These are phyloP conservation scores for Resseliella maxima DNA, from an alignment of 2,888 invertebrate species.

Conservation along the genomic window DNA sequence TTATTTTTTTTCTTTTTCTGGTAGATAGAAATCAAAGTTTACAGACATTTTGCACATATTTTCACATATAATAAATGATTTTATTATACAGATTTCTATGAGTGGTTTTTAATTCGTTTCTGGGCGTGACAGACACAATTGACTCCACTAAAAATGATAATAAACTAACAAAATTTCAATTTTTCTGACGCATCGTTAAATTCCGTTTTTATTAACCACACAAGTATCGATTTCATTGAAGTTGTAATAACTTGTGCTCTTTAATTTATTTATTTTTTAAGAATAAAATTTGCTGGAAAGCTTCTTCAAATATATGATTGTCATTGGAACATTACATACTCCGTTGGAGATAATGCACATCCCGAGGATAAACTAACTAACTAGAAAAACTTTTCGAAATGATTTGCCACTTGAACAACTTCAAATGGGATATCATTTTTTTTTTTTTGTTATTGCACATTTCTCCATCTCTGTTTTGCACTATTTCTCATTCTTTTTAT, in stretches of 20 bases:
- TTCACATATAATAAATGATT: too few species aligned
- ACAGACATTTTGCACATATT: too few species aligned
- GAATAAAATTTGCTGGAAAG: neutral
- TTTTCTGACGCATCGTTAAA: too few species aligned
- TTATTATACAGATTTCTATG: too few species aligned
- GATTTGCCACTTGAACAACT: conserved; percentile 45
- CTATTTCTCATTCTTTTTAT: too few species aligned
- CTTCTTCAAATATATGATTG: conserved; percentile 19
- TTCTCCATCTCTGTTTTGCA: neutral
- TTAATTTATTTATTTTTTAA: neutral
- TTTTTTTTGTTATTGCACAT: neutral
- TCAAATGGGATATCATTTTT: conserved; percentile 48
- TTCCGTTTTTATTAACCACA: too few species aligned
- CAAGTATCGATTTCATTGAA: neutral
- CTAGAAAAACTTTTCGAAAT: conserved; percentile 45
- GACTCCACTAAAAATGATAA: too few species aligned
- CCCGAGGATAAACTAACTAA: conserved; percentile 20
- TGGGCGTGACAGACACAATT: too few species aligned
- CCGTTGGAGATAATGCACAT: neutral
- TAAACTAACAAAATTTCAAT: too few species aligned
- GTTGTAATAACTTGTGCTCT: neutral
- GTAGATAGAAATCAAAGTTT: too few species aligned
- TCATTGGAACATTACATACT: neutral
- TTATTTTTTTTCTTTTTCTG: too few species aligned
- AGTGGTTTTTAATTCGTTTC: too few species aligned